Evolutionary conservation across 1,140 invertebrate species (phyloP), one percentile per base, ranked within the genome.

Genomic region (Drosophila ficusphila): DNA sequence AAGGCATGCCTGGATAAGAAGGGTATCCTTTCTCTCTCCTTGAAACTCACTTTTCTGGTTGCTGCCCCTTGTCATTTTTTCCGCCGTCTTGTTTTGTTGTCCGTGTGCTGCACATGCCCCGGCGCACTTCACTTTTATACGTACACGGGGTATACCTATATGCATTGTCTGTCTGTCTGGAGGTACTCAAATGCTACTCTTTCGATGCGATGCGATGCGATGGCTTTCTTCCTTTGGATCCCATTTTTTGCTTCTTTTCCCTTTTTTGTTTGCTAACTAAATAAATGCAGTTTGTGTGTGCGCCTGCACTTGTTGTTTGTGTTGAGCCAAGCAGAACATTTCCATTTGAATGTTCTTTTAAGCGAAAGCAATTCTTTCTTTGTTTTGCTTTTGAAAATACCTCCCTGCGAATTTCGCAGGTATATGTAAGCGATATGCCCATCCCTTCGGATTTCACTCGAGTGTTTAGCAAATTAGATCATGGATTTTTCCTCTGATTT

Each of bases 331-430:
- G 82, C 82, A 88, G 77, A 86, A 86, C 82, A 88, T 86, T 86
- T 86, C 82, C 82, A 86, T 86, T 86, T 82, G 82, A 86, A 86
- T 86, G 82, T 86, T 88, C 82, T 86, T 86, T 86, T 86, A 88
- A 88, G 82, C 82, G 82, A 81, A 82, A 88, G 82, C 82, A 86
- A 88, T 86, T 86, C 54, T 78, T 88, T 86, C 82, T 86, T 86
- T 86, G 82, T 86, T 86, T 86, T 86, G 81, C 82, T 77, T 74
- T 88, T 39, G 42, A 67, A 48, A 62, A 81, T 76, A 11, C 27
- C 27, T 31, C 25, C n/a, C 25, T 39, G 25, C 7, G 34, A 34
- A 8, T 46, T 54, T 21, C 44, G 19, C 76, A 81, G 77, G 72
- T 81, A 72, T 62, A 54, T 62, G 56, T 21, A 56, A 46, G 14